Base-by-base conservation (phyloP, 2,888 invertebrate species). In the Argynnis bischoffii region DNA sequence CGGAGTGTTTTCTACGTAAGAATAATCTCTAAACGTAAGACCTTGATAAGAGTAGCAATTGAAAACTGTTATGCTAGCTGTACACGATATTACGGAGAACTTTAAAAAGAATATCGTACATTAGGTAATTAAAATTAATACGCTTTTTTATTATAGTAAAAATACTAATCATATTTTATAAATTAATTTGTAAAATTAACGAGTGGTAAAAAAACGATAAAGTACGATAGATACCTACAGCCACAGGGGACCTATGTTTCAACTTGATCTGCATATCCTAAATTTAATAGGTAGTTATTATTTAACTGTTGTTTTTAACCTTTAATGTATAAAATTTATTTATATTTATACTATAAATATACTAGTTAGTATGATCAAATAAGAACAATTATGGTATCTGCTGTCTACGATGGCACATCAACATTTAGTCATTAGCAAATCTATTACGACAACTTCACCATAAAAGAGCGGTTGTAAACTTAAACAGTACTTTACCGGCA, bases 401-500 rank as follows among this genome's bases (percentile, higher is more conserved):
- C n/a, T 6, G 6, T 26, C 14, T 48, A 11, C 16, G 18, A 51
- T 53, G 41, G 51, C 18, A 51, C 6, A 51, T 41, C 41, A 18
- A 53, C 41, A 41, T n/a, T 46, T 14, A 26, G 46, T 53, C 47
- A 57, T 57, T 53, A 53, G 51, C 46, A 41, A 61, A 53, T 53
- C 57, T 53, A 55, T 54, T 54, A 60, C 47, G 54, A 47, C 48
- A 61, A 26, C 35, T 47, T 13, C 11, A 14, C 8, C 21, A 53
- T 50, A 60, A 54, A 66, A 21, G 55, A 55, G 41, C 48, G 18
- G 35, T 48, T 54, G 53, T 66, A 66, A 59, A 60, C 55, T 60
- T 64, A 57, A 51, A 57, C 35, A 55, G 54, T 54, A 60, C 48
- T 54, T 66, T 66, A 66, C 55, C 35, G 55, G 55, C n/a, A 61